Evolutionary conservation across 2,797 vertebrate species (phyloP).

Genomic region (Remorina albescens): DNA sequence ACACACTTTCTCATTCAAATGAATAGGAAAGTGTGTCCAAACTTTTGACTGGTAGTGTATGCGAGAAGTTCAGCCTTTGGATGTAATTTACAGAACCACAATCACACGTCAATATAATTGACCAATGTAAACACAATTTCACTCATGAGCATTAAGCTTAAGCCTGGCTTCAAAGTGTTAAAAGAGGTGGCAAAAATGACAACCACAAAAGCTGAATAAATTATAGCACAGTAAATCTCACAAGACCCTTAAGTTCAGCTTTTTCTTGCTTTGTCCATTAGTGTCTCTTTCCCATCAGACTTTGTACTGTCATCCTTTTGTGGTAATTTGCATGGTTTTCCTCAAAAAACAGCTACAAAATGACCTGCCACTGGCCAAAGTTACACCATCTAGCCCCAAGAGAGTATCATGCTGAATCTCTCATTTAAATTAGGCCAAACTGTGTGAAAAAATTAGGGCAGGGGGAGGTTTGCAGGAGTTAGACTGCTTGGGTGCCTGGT

Average conservation of each 20-base stretch:
- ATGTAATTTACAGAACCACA: not conserved
- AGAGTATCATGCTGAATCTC: constrained; percentile 15
- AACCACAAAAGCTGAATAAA: not conserved
- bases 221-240: not conserved
- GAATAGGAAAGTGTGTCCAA: too few species aligned
- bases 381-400: not conserved
- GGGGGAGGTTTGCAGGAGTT: not conserved
- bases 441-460: constrained; percentile 11
- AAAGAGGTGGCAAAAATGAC: too few species aligned
- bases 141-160: not conserved
- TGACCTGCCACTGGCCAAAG: not conserved
- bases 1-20: too few species aligned
- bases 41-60: too few species aligned
- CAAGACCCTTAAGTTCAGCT: not conserved
- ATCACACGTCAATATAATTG: too few species aligned
- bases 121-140: too few species aligned
- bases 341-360: not conserved
- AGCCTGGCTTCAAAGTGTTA: too few species aligned
- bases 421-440: constrained; percentile 35
- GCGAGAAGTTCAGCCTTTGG: not conserved
- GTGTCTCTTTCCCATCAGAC: not conserved
- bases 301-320: not conserved
- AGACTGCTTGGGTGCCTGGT: too few species aligned
- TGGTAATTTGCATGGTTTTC: not conserved
- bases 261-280: not conserved